Conservation (phyloP, 2,797 vertebrate genomes). For the Melanotaenia pygmaea region DNA sequence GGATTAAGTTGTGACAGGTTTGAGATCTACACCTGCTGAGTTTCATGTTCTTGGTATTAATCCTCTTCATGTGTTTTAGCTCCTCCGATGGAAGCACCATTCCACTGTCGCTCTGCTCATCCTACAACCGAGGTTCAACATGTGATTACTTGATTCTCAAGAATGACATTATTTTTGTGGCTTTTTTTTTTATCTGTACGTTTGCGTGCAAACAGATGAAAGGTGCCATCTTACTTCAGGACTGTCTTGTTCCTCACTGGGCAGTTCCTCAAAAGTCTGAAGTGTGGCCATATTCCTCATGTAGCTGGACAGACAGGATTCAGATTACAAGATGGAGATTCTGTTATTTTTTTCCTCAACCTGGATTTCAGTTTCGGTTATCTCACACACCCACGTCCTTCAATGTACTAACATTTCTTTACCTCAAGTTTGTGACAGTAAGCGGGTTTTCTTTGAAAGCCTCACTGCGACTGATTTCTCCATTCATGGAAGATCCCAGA, state of each 20-base stretch:
- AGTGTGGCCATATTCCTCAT: conserved; percentile 83
- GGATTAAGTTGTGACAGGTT: background rate
- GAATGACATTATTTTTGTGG: background rate
- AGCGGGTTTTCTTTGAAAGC: conserved; percentile 59
- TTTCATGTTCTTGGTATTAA: conserved; percentile 72
- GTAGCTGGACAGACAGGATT: conserved; percentile 78
- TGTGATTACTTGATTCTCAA: background rate
- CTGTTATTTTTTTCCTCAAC: conserved; percentile 15
- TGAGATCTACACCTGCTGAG: conserved; percentile 70
- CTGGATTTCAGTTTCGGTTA: conserved; percentile 18
- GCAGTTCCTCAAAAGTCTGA: conserved; percentile 89
- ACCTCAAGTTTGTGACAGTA: conserved; percentile 79
- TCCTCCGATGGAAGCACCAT: conserved; percentile 89
- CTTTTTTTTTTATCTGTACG: background rate
- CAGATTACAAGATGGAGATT: conserved; percentile 2
- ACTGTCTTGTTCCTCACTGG: conserved; percentile 69
- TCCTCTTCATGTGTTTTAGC: conserved; percentile 85
- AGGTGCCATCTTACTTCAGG: conserved; percentile 75
- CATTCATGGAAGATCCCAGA: conserved; percentile 78
- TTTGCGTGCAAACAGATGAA: conserved; percentile 17
- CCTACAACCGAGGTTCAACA: conserved; percentile 74
- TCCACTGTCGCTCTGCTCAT: conserved; percentile 86
- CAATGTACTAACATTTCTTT: conserved; percentile 18
- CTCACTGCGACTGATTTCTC: conserved; percentile 48
- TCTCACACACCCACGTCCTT: conserved; percentile 3